These are phyloP conservation scores for Gadus macrocephalus DNA, from an alignment of 2,113 vertebrate species.

Conservation along the genomic window DNA sequence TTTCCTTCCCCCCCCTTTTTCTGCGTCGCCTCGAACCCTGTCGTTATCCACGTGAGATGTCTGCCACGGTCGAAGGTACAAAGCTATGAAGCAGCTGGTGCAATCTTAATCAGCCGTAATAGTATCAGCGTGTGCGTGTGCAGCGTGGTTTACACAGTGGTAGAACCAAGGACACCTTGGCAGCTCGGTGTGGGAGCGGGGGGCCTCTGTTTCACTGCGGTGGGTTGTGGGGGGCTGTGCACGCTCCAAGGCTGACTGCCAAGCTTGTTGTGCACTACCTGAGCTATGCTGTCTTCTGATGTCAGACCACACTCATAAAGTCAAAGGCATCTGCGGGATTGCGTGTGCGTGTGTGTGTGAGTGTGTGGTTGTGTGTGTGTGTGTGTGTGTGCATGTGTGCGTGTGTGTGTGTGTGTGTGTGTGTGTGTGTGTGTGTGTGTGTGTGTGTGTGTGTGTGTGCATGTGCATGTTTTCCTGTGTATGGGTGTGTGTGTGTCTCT, in stretches of 20 bases:
- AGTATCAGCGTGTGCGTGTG: slow-evolving; percentile 29
- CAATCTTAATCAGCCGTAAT: slow-evolving; percentile 28
- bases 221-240: slow-evolving; percentile 52
- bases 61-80: slow-evolving; percentile 49
- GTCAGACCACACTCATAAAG: background rate
- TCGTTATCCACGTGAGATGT: slow-evolving; percentile 26
- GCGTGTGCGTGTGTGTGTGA: background rate
- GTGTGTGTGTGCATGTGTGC: slow-evolving; percentile 21
- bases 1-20: slow-evolving; percentile 20
- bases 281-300: slow-evolving; percentile 61
- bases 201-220: slow-evolving; percentile 51
- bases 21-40: slow-evolving; percentile 24
- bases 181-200: slow-evolving; percentile 43
- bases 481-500: no score
- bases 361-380: background rate
- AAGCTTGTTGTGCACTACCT: slow-evolving; percentile 64
- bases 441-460: background rate
- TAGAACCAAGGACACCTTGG: slow-evolving; percentile 58
- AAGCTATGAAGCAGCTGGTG: slow-evolving; percentile 47
- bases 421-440: background rate
- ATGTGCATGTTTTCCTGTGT: background rate
- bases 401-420: slow-evolving; percentile 22
- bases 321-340: slow-evolving; percentile 35
- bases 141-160: slow-evolving; percentile 29
- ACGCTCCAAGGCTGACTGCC: slow-evolving; percentile 56